phyloP scores from a whole-genome alignment of 2,888 invertebrate genomes.

The Fissipunctia ypsillon region DNA sequence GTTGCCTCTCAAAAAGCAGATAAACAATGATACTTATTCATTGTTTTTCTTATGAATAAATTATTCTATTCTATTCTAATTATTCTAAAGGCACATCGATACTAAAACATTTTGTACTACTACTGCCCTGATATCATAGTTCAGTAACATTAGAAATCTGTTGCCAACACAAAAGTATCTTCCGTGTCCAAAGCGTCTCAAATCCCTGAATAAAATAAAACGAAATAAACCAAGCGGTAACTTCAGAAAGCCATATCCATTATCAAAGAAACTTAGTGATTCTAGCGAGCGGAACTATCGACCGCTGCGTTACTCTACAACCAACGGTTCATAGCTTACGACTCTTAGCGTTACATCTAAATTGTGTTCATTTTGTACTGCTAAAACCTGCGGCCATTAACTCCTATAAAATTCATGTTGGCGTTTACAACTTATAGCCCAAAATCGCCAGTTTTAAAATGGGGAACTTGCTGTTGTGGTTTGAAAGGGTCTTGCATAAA shows the following conservation, averaged over 20 bases:
- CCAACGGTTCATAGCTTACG: slow-evolving; percentile 49
- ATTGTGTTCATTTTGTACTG: slow-evolving; percentile 72
- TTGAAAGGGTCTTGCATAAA: slow-evolving; percentile 39
- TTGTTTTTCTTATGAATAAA: too few relatives aligned
- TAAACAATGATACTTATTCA: neutral
- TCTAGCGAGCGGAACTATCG: slow-evolving; percentile 65
- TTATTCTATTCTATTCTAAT: too few relatives aligned
- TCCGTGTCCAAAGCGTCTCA: slow-evolving; percentile 34
- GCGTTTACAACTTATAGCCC: slow-evolving; percentile 60
- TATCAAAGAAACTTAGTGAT: slow-evolving; percentile 63
- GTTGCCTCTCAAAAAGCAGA: neutral
- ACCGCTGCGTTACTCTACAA: slow-evolving; percentile 73
- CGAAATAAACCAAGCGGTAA: slow-evolving; percentile 56
- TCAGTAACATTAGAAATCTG: slow-evolving; percentile 27
- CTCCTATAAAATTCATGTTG: slow-evolving; percentile 65
- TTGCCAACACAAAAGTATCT: neutral
- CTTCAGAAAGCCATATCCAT: slow-evolving; percentile 70
- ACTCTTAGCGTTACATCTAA: slow-evolving; percentile 64
- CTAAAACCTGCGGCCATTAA: slow-evolving; percentile 63
- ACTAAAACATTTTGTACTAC: neutral
- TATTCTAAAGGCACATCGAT: too few relatives aligned
- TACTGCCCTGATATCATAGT: neutral
- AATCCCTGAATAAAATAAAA: slow-evolving; percentile 46
- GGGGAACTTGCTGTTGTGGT: slow-evolving; percentile 30
- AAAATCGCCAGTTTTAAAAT: slow-evolving; percentile 57